Conservation (phyloP, 2,888 invertebrate species). For the Andricus curvator region DNA sequence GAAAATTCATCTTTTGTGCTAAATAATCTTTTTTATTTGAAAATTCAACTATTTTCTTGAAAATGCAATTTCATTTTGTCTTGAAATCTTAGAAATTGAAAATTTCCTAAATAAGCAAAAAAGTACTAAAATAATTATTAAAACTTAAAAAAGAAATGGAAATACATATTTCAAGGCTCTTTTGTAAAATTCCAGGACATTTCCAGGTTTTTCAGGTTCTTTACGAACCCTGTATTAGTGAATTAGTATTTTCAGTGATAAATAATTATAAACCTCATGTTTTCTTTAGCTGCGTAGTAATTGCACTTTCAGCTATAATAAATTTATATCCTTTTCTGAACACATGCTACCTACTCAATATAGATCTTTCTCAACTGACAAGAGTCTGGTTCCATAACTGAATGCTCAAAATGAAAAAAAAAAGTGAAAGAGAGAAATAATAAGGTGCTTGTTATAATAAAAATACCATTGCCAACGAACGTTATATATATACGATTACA, state of each 20-base stretch:
- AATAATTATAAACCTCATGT: not conserved
- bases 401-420: not conserved
- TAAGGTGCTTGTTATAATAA: not conserved
- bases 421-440: not conserved
- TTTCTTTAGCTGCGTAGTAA: slow-evolving; percentile 11
- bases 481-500: not conserved
- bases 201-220: too few relatives aligned
- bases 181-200: too few relatives aligned
- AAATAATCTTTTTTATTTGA: too few relatives aligned
- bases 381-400: not conserved
- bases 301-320: slow-evolving; percentile 14
- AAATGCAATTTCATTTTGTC: too few relatives aligned
- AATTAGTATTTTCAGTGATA: not conserved
- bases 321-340: slow-evolving; percentile 11
- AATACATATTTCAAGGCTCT: too few relatives aligned
- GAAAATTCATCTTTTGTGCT: too few relatives aligned
- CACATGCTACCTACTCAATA: not conserved
- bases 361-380: not conserved
- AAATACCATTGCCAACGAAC: not conserved
- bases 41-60: too few relatives aligned
- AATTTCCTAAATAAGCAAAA: too few relatives aligned
- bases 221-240: too few relatives aligned
- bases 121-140: too few relatives aligned
- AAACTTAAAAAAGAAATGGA: too few relatives aligned
- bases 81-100: too few relatives aligned